Conservation (phyloP, 1,140 invertebrate genomes). For the Conus betulinus region DNA sequence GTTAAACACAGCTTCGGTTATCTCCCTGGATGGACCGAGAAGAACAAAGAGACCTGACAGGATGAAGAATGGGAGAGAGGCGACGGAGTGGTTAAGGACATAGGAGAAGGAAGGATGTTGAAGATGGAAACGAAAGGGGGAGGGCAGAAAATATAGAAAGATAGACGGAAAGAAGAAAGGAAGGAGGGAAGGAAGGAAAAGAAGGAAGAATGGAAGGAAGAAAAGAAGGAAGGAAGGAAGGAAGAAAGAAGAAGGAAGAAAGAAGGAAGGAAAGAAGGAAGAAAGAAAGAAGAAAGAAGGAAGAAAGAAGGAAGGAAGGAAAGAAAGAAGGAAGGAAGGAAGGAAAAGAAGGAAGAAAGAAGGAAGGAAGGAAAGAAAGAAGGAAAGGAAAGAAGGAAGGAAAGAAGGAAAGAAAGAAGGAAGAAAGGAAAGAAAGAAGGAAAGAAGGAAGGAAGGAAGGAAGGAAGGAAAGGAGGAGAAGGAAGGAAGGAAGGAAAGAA, state of each 20-base stretch:
- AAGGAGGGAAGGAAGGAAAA: conserved; percentile 76
- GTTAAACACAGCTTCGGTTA: too few relatives aligned
- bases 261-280: too few relatives aligned
- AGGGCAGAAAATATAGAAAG: conserved; percentile 51
- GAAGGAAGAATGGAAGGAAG: too few relatives aligned
- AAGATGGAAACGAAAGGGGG: conserved; percentile 76
- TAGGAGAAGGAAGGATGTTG: conserved; percentile 78
- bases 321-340: too few relatives aligned
- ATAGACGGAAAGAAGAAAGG: conserved; percentile 73
- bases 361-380: conserved; percentile 63
- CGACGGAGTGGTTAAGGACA: conserved; percentile 56
- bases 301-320: too few relatives aligned
- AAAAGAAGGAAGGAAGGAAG: too few relatives aligned
- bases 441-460: conserved; percentile 69
- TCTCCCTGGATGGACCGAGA: too few relatives aligned
- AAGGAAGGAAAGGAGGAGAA: conserved; percentile 41
- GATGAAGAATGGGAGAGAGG: neutral
- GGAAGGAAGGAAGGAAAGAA: conserved; percentile 45
- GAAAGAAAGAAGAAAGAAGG: too few relatives aligned
- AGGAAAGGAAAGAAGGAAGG: conserved; percentile 79
- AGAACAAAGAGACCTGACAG: too few relatives aligned
- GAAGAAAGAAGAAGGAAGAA: too few relatives aligned
- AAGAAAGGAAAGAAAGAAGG: conserved; percentile 69
- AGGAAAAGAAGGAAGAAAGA: too few relatives aligned
- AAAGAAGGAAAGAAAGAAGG: conserved; percentile 59